Percentiles rank a stretch among this genome's conserved stretches.
Evolutionary conservation across 1,140 invertebrate species (phyloP).

Genomic region (Yoshiicerus persimilis): DNA sequence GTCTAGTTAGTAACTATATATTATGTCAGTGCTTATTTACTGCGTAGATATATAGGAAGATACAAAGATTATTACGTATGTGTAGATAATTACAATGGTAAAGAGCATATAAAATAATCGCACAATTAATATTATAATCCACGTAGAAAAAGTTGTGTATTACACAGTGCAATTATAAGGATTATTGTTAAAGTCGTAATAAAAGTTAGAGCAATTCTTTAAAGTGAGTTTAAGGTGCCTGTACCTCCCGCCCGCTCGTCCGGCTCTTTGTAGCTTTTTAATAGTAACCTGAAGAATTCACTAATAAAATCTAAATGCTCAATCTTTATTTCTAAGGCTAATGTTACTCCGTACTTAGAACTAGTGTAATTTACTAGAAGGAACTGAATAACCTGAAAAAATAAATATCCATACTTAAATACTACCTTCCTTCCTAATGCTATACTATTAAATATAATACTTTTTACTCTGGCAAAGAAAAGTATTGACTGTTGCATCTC

Average conservation of each 20-base stretch:
- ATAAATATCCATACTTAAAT: neutral
- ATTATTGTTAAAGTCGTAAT: conserved; percentile 5
- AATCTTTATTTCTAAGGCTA: neutral
- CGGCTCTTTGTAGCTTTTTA: neutral
- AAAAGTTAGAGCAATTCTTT: conserved; percentile 3
- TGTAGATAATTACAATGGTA: neutral
- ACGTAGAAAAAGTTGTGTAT: neutral
- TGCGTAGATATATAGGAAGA: too few relatives aligned
- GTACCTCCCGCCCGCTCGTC: neutral
- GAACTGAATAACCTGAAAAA: neutral
- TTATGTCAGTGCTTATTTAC: too few relatives aligned
- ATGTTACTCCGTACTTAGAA: neutral
- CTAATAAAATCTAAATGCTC: conserved; percentile 7
- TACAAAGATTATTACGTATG: too few relatives aligned
- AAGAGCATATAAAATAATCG: neutral
- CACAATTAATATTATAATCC: neutral
- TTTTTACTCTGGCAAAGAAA: neutral
- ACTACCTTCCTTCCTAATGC: neutral
- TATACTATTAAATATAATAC: neutral
- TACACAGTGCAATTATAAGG: neutral
- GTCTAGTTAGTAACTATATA: neutral
- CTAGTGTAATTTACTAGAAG: neutral
- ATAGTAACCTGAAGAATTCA: neutral
- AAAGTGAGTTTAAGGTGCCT: conserved; percentile 21
- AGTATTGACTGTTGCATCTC: neutral